Conservation (phyloP, 2,797 vertebrate species). For the Bradypodion pumilum region DNA sequence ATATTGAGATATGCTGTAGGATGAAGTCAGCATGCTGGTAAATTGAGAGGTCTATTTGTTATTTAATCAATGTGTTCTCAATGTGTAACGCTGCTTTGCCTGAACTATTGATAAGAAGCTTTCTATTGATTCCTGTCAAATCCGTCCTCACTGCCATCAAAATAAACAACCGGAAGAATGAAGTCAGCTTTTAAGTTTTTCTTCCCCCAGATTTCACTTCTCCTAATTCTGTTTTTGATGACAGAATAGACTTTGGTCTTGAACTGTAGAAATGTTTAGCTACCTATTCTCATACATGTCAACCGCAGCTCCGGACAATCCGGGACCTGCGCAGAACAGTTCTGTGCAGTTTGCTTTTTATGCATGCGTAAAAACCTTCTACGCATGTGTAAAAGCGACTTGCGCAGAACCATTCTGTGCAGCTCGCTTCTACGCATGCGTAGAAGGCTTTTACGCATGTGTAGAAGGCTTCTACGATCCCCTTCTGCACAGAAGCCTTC, state of each 20-base stretch:
- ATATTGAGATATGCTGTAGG: background rate
- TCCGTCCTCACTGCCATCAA: background rate
- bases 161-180: constrained; percentile 27
- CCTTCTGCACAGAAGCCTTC: too few species aligned
- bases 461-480: too few species aligned
- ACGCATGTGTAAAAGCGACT: too few species aligned
- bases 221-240: background rate
- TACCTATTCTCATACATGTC: too few species aligned
- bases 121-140: background rate
- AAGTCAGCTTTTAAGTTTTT: background rate
- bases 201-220: background rate
- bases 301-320: too few species aligned
- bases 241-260: background rate
- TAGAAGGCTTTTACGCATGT: too few species aligned
- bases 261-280: background rate
- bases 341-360: too few species aligned
- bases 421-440: too few species aligned
- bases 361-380: too few species aligned
- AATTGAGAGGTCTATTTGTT: background rate
- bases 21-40: constrained; percentile 27
- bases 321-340: too few species aligned
- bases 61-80: constrained; percentile 18
- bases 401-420: too few species aligned
- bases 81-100: constrained; percentile 28
- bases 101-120: constrained; percentile 17